These are phyloP conservation scores for Rugalucina vietnamica DNA, from an alignment of 2,888 invertebrate genomes.

Conservation along the genomic window DNA sequence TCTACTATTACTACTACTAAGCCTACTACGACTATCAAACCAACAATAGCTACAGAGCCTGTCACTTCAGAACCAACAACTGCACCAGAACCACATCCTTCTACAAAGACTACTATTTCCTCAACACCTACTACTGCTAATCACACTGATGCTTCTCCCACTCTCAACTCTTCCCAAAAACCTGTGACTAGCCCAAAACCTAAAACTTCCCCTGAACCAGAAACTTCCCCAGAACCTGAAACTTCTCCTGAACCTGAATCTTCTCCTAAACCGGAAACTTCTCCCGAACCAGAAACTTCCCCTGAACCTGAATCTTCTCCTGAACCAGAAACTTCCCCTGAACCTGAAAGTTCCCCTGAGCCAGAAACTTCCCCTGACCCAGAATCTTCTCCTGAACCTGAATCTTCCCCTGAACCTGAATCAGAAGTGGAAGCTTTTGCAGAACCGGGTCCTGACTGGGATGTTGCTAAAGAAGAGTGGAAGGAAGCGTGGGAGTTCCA, in stretches of 20 bases:
- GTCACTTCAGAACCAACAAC: neutral
- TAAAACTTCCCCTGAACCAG: neutral
- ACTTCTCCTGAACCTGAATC: neutral
- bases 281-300: conserved; percentile 1
- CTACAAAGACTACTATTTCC: neutral
- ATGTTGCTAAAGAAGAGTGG: conserved; percentile 75
- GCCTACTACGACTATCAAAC: neutral
- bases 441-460: conserved; percentile 82
- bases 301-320: conserved; percentile 9
- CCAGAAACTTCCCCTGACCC: conserved; percentile 27
- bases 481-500: conserved; percentile 96
- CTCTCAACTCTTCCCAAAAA: neutral
- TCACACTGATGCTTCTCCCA: neutral
- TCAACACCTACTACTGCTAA: neutral
- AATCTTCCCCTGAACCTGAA: conserved; percentile 52
- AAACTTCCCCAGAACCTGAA: no score
- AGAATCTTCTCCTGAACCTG: conserved; percentile 12
- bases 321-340: conserved; percentile 23
- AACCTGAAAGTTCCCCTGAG: conserved; percentile 32
- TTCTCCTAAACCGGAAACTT: conserved; percentile 11
- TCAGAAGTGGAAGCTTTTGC: conserved; percentile 63
- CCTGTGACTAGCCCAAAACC: neutral
- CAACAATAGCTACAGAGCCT: no score
- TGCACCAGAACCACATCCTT: neutral
- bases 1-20: neutral